phyloP scores from a whole-genome alignment of 2,888 invertebrate genomes.

The Ennomos erosarius region DNA sequence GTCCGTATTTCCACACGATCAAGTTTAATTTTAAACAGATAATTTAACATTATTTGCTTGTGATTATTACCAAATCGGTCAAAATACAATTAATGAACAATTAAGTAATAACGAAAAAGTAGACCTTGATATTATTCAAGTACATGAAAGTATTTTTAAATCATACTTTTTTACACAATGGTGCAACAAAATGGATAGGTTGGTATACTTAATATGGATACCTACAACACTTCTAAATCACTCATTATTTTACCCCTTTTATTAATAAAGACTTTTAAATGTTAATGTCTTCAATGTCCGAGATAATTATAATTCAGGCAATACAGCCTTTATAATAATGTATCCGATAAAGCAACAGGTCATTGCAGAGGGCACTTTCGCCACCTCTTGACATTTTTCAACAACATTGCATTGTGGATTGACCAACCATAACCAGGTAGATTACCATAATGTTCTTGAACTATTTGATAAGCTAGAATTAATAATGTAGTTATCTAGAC shows the following conservation, averaged over 20 bases:
- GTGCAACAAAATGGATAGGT: too few relatives aligned
- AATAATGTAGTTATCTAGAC: background rate
- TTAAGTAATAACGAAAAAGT: background rate
- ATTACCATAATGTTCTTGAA: slow-evolving; percentile 3
- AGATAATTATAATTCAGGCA: background rate
- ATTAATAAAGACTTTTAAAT: background rate
- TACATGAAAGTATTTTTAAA: too few relatives aligned
- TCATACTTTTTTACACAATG: too few relatives aligned
- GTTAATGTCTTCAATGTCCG: background rate
- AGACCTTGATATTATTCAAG: too few relatives aligned
- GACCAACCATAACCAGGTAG: slow-evolving; percentile 28
- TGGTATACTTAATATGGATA: too few relatives aligned
- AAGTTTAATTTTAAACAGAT: too few relatives aligned
- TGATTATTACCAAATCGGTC: too few relatives aligned
- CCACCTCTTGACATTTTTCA: slow-evolving; percentile 24
- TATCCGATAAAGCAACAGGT: slow-evolving; percentile 8
- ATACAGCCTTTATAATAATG: background rate
- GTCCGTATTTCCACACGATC: background rate
- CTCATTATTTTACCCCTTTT: too few relatives aligned
- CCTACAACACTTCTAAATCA: too few relatives aligned
- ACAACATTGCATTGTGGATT: slow-evolving; percentile 23
- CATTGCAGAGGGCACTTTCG: slow-evolving; percentile 27
- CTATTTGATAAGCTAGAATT: slow-evolving; percentile 1
- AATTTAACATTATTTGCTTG: too few relatives aligned
- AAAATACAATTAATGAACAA: background rate